Evolutionary conservation across 1,140 invertebrate species (phyloP).

Genomic region (Diachasma alloeum): DNA sequence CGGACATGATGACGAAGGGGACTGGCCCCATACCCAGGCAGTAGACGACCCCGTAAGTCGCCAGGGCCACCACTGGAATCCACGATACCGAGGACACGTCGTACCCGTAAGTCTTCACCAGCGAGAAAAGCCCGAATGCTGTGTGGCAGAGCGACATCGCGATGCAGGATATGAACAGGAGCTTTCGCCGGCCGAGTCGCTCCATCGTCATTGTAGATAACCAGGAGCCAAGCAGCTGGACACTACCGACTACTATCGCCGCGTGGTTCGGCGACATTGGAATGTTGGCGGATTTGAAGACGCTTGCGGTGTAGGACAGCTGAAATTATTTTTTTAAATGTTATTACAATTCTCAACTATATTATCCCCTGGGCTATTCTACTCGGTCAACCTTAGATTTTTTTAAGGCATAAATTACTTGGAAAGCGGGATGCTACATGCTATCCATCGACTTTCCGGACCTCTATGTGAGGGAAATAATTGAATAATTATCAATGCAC

Average conservation of each 20-base stretch:
- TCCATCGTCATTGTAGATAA: conserved; percentile 69
- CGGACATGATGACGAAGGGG: conserved; percentile 71
- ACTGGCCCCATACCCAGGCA: conserved; percentile 64
- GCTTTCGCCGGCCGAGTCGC: conserved; percentile 65
- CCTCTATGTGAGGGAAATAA: no score
- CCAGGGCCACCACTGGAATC: conserved; percentile 66
- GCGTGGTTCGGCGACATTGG: conserved; percentile 60
- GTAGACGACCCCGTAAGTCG: conserved; percentile 67
- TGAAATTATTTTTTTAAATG: conserved; percentile 33
- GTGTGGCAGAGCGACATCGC: conserved; percentile 60
- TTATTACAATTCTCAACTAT: no score
- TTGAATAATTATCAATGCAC: no score
- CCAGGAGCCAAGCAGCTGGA: conserved; percentile 62
- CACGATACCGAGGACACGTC: conserved; percentile 55
- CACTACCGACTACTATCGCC: conserved; percentile 65
- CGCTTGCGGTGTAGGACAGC: conserved; percentile 66
- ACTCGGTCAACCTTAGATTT: no score
- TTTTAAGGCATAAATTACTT: no score
- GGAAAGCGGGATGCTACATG: no score
- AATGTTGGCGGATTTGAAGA: conserved; percentile 66
- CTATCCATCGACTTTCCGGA: no score
- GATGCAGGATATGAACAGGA: conserved; percentile 66
- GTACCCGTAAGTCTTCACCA: conserved; percentile 45
- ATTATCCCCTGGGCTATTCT: no score
- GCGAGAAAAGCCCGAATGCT: conserved; percentile 59